Base-by-base conservation (phyloP, 2,797 vertebrate genomes). In the Gallirallus australis region DNA sequence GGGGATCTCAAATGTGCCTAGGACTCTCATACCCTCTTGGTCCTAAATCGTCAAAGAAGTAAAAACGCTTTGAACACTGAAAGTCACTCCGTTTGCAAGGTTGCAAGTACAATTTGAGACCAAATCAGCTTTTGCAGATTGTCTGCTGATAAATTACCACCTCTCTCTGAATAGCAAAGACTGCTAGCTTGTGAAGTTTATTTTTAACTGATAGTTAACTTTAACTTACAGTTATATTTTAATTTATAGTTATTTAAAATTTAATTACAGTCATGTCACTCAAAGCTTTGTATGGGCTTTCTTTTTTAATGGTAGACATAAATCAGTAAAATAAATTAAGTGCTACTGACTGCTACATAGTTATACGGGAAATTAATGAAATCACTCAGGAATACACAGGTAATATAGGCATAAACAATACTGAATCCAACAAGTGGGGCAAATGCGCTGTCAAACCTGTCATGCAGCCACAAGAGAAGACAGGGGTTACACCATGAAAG, bases 271-370 rank as follows among this genome's bases (percentile, higher is more conserved):
- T 94, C 93, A 47, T 93, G 94, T 92, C 95, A 94, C 90, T 96
- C 94, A 93, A 91, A 77, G 82, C 90, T 92, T 97, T 93, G 93
- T 91, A 61, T 39, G 25, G 70, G 77, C 59, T 96, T 90, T 96
- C 84, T 93, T 94, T 91, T 89, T 64, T 90, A 95, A 94, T 89
- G 70, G 82, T 89, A 95, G 95, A 94, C 63, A 89, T 90, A 95
- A 96, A 96, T 96, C 94, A 92, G 82, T 93, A 89, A 96, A 96
- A 96, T 97, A 96, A 96, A 96, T 96, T 94, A 96, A 96, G 90
- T 96, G 90, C 93, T 86, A 86, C 96, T 91, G 95, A 88, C 91
- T 96, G 82, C 80, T 94, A 81, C 85, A 89, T 39, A 93, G 86
- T 95, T 93, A 89, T 86, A 94, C 7, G 33, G 91, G 80, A 96